Evolutionary conservation across 2,113 vertebrate genomes (phyloP), one percentile per base, ranked within the genome.

Genomic region (Martes martes): DNA sequence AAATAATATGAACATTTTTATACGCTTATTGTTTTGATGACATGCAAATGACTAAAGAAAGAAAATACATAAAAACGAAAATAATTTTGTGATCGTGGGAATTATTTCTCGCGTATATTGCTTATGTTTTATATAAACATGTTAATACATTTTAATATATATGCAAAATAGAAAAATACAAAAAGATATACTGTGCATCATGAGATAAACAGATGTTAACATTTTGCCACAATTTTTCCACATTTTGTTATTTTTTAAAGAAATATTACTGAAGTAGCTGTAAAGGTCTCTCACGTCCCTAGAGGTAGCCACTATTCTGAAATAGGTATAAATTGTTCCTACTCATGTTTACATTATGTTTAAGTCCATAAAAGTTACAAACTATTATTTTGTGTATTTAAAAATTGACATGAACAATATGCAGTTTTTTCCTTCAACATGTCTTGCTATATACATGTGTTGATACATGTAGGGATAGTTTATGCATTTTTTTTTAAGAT

Each of bases 171-270:
- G 28, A 79, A 97, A 93, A 93, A 69, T 87, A 67, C 6, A 73
- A 69, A 80, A 76, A 74, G 36, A 76, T 80, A 65, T 15, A 63
- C 26, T 84, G 1, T 65, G 24, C 71, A 21, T 82, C 26, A 82
- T 45, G 59, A 82, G 24, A 65, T 55, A 71, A 69, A 33, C 78
- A 89, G 36, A 28, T 86, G 18, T 83, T 95, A 93, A 90, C 52
- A 87, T 92, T 85, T 92, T 92, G 36, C 39, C 55, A 21, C 73
- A 85, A 42, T 67, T 73, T 50, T 4, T 84, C 24, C 39, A 95
- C 31, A 69, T 96, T 74, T 93, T 80, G 65, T 79, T 93, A 47
- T 81, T 84, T 91, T 96, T 86, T 63, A 86, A 92, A 92, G 79
- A 83, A 92, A 33, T 81, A 15, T 71, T 82, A 15, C 0, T 67